Base-by-base conservation (phyloP, 2,113 vertebrate species). In the Piaya cayana region DNA sequence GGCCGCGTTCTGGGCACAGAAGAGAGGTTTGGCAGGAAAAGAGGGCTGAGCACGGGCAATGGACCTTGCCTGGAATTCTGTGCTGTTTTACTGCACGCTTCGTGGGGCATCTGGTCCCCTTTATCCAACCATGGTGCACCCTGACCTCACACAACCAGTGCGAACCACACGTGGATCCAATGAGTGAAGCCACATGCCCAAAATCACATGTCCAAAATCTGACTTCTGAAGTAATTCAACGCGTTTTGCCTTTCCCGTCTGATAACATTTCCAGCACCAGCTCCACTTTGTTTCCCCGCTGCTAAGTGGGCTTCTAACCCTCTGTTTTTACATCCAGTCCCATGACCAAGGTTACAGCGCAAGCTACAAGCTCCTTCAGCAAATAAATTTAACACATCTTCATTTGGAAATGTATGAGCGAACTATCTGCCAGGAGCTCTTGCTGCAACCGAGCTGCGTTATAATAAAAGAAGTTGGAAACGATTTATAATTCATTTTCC, bases 301-400 rank as follows among this genome's bases (percentile, higher is more conserved):
- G 86, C 36, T 90, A 11, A 84, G 77, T 36, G 67, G 77, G 90
- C 45, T 97, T 72, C 91, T 59, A 23, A 37, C 88, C 90, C 71
- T 92, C 93, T 92, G 82, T 14, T 93, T 94, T 96, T 47, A 83
- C 55, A 93, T 30, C 77, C 77, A 95, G 84, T 45, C 88, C 82
- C 95, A 96, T 81, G 94, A 96, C 90, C 86, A 97, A 90, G 92
- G 93, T 90, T 94, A 93, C 74, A 43, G 81, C 36, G 3, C 83
- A 76, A 81, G 94, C 88, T 71, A 89, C 65, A 92, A 90, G 88
- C 83, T 89, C 74, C 96, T 96, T 45, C 87, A 96, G 95, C 94
- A 97, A 97, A 83, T 93, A 96, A 97, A 97, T 95, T 77, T 95
- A 95, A 94, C 94, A 97, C 96, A 95, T 88, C 93, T 97, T 97